Percentiles rank a stretch among this genome's conserved stretches.
Conservation (phyloP, 2,888 invertebrate species). For the Mesorhabditis spiculigera region DNA sequence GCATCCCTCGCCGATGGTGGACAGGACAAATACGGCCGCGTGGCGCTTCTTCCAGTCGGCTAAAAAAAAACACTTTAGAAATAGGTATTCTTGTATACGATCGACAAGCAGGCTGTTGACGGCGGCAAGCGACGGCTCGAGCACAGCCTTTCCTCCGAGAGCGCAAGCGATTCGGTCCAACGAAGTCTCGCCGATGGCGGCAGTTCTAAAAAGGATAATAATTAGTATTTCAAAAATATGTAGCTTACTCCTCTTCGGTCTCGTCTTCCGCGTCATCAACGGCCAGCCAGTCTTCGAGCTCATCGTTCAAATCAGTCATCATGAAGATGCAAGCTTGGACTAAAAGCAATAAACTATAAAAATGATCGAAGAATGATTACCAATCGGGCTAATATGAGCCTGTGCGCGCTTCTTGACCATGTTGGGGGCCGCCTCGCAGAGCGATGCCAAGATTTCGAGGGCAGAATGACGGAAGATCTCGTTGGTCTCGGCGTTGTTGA, state of each 20-base stretch:
- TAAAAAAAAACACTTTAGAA: slow-evolving; percentile 23
- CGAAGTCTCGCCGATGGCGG: slow-evolving; percentile 91
- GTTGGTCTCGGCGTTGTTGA: slow-evolving; percentile 58
- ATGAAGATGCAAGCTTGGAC: slow-evolving; percentile 83
- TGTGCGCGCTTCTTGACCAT: slow-evolving; percentile 86
- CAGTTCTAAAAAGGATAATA: slow-evolving; percentile 65
- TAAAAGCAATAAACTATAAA: slow-evolving; percentile 18
- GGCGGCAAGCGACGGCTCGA: slow-evolving; percentile 68
- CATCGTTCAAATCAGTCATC: slow-evolving; percentile 91
- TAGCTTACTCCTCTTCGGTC: slow-evolving; percentile 69
- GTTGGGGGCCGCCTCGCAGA: slow-evolving; percentile 90
- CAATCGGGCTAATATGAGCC: slow-evolving; percentile 42
- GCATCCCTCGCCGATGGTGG: slow-evolving; percentile 96
- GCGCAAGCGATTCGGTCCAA: slow-evolving; percentile 95
- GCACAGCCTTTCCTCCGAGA: slow-evolving; percentile 84
- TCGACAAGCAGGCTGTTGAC: slow-evolving; percentile 11
- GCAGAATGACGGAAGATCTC: slow-evolving; percentile 80
- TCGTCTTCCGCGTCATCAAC: slow-evolving; percentile 81
- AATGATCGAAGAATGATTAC: slow-evolving; percentile 22
- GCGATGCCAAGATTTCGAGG: slow-evolving; percentile 77
- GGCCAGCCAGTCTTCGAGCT: slow-evolving; percentile 81
- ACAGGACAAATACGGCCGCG: slow-evolving; percentile 96
- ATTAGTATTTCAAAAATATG: neutral
- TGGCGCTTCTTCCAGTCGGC: slow-evolving; percentile 69
- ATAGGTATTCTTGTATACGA: neutral